phyloP scores from a whole-genome alignment of 1,140 invertebrate genomes.

The Plectrocnemia conspersa region DNA sequence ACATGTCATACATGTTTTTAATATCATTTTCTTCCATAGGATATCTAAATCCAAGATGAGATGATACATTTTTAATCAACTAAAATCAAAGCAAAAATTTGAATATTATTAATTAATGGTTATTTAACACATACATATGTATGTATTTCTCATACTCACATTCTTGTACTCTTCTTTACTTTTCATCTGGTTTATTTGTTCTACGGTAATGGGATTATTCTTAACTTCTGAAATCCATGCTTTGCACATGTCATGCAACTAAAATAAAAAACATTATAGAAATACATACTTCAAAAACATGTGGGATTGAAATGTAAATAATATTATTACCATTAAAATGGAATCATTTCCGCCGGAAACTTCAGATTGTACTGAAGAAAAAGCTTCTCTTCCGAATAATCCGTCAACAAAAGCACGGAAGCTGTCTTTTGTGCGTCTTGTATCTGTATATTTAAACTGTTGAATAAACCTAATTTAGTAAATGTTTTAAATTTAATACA shows the following conservation, averaged over 20 bases:
- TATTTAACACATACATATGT: not conserved
- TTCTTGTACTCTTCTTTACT: conserved; percentile 52
- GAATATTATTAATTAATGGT: not conserved
- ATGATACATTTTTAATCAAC: conserved; percentile 54
- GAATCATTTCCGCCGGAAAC: conserved; percentile 26
- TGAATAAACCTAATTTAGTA: conserved; percentile 25
- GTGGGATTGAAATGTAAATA: not conserved
- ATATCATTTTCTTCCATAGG: conserved; percentile 48
- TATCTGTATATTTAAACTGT: conserved; percentile 59
- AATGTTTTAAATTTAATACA: conserved; percentile 1
- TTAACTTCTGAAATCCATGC: conserved; percentile 46
- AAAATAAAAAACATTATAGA: conserved; percentile 37
- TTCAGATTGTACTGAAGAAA: too few species aligned
- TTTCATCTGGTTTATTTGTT: conserved; percentile 59
- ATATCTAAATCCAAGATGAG: conserved; percentile 55
- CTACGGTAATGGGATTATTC: conserved; percentile 57
- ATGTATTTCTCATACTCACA: conserved; percentile 38
- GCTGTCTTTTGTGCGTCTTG: conserved; percentile 56
- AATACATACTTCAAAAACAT: conserved; percentile 24
- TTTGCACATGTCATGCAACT: conserved; percentile 45
- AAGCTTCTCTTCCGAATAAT: conserved; percentile 49
- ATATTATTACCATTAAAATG: conserved; percentile 21
- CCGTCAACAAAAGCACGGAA: conserved; percentile 57
- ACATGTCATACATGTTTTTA: conserved; percentile 62
- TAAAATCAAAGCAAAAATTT: conserved; percentile 31